These are phyloP conservation scores for Netelia inedita DNA, from an alignment of 2,888 invertebrate species.

Conservation along the genomic window DNA sequence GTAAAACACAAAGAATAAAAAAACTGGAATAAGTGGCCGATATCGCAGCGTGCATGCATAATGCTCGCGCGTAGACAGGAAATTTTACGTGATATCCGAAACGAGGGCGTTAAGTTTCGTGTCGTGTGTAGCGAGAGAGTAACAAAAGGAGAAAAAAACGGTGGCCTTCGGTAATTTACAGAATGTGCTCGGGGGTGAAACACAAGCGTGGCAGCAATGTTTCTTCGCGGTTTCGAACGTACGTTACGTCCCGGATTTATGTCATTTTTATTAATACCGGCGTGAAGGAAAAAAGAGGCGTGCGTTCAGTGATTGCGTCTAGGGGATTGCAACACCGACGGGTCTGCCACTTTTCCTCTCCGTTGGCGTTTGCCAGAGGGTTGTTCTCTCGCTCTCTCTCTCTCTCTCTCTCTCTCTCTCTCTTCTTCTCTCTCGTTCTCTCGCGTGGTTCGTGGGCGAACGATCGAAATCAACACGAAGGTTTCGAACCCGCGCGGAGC, in stretches of 20 bases:
- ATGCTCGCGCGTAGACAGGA: constrained; percentile 76
- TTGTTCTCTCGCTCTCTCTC: constrained; percentile 61
- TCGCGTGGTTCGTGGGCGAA: constrained; percentile 30
- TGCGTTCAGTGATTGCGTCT: constrained; percentile 56
- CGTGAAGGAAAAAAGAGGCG: constrained; percentile 22
- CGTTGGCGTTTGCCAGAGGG: constrained; percentile 27
- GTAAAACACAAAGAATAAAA: constrained; percentile 51
- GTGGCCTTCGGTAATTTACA: background rate
- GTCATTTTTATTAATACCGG: constrained; percentile 48
- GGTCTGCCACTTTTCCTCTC: constrained; percentile 48
- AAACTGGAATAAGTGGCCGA: constrained; percentile 78
- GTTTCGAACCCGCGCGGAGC: constrained; percentile 47
- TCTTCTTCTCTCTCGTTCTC: constrained; percentile 27
- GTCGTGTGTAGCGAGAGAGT: no score
- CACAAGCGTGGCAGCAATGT: constrained; percentile 40
- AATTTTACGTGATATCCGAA: constrained; percentile 35
- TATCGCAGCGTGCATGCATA: constrained; percentile 82
- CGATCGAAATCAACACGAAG: constrained; percentile 73
- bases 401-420: no score
- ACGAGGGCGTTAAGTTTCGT: constrained; percentile 36
- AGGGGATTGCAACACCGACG: background rate
- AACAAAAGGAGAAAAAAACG: no score
- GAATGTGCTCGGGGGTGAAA: constrained; percentile 13
- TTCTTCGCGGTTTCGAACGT: constrained; percentile 31
- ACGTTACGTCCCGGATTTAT: constrained; percentile 37